Evolutionary conservation across 1,140 invertebrate genomes (phyloP), one percentile per base, ranked within the genome.

Genomic region (Trigoniulus corallinus): DNA sequence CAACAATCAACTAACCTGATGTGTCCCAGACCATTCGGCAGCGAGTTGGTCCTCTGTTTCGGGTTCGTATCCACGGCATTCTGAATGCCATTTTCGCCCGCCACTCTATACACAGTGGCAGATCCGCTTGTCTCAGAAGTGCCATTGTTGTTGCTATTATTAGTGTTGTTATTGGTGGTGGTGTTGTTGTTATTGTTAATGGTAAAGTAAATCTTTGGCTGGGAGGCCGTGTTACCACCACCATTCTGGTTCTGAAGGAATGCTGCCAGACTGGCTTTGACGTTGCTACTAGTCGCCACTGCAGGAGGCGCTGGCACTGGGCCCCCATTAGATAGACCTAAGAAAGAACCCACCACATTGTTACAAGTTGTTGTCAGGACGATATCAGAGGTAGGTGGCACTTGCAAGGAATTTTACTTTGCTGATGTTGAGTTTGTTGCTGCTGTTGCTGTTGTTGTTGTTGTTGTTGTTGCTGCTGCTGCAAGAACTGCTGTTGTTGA

Each of bases 371-470:
- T 15, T 34, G 29, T 15, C 7, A 34, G 7, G 15, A 34, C 29
- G 15, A 34, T 34, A 7, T 34, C 29, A n/a, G n/a, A n/a, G n/a
- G n/a, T n/a, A 24, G 27, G n/a, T 50, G 7, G 7, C 15, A 15
- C 29, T 34, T 7, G 15, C 29, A 15, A 34, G 7, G 29, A 7
- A 34, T 34, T 34, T 7, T 34, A 34, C 7, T 34, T 34, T 34
- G 29, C 29, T 34, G 29, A n/a, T n/a, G n/a, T n/a, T n/a, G n/a
- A n/a, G n/a, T 39, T 12, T n/a, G n/a, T n/a, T n/a, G n/a, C n/a
- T n/a, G n/a, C n/a, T 70, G 62, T 22, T 74, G 71, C 48, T 79
- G 76, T 51, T 77, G 62, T 23, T 77, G 69, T 40, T 77, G 72
- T 41, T 75, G 61, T 52, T 74, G 72, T 43, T 72, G 56, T 51